These are phyloP conservation scores for Chaetorhynchus papuensis DNA, from an alignment of 2,113 vertebrate genomes.

Conservation along the genomic window DNA sequence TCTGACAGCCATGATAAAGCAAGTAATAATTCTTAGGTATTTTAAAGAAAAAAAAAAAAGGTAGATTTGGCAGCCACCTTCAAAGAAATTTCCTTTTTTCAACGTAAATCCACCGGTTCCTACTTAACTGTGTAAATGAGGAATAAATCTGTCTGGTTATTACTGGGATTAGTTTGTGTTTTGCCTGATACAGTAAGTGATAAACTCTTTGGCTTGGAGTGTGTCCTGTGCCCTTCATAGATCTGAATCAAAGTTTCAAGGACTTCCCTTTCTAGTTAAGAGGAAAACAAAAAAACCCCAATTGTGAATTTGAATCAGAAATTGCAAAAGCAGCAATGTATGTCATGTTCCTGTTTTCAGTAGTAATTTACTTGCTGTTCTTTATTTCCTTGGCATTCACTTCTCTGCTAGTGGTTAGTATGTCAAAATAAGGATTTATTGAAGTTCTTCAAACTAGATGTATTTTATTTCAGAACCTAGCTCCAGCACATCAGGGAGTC, in stretches of 20 bases:
- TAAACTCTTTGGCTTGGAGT: background rate
- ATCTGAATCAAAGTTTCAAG: background rate
- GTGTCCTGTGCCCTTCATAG: background rate
- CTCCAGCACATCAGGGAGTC: background rate
- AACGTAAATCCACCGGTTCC: background rate
- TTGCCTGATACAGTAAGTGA: background rate
- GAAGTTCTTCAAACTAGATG: background rate
- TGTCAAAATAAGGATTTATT: conserved; percentile 29
- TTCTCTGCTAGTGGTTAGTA: background rate
- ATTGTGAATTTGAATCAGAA: background rate
- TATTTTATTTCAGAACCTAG: background rate
- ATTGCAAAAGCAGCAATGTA: background rate
- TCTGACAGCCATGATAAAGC: background rate
- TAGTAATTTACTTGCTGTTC: background rate
- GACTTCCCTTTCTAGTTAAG: background rate
- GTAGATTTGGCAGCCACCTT: background rate
- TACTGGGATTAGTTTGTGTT: background rate
- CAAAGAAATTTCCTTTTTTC: background rate
- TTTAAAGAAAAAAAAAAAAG: background rate
- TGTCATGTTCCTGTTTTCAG: background rate
- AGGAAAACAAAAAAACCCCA: background rate
- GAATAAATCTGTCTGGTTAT: background rate
- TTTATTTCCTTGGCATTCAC: background rate
- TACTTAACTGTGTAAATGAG: background rate
- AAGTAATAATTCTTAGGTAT: background rate